phyloP scores from a whole-genome alignment of 2,797 vertebrate genomes.

The Bufotes viridis region DNA sequence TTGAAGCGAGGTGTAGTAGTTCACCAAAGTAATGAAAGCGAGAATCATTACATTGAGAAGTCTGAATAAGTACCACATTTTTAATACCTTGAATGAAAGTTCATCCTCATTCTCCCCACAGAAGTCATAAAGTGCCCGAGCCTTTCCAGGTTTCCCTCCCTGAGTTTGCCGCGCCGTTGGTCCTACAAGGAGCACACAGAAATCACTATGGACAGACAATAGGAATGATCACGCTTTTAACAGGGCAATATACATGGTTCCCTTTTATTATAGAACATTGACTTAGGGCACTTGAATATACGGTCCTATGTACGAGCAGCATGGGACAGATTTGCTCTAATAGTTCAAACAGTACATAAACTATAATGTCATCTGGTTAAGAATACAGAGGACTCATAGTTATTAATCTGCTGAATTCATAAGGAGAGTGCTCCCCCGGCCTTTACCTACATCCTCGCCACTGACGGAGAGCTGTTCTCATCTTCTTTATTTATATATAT shows the following conservation, averaged over 20 bases:
- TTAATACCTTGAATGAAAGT: slow-evolving; percentile 82
- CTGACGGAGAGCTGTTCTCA: neutral
- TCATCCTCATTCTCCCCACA: slow-evolving; percentile 85
- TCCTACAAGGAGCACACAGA: slow-evolving; percentile 54
- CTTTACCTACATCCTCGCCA: neutral
- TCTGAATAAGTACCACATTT: neutral
- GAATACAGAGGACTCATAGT: neutral
- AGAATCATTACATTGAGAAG: neutral
- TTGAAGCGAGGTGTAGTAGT: neutral
- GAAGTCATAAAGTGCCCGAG: slow-evolving; percentile 84
- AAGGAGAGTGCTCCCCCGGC: neutral
- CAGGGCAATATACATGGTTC: neutral
- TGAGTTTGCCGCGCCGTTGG: slow-evolving; percentile 62
- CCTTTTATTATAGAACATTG: neutral
- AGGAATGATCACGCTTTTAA: neutral
- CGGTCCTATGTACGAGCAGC: neutral
- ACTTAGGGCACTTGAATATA: neutral
- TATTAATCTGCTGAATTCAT: neutral
- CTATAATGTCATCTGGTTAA: neutral
- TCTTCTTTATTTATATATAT: neutral
- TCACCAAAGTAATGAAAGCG: neutral
- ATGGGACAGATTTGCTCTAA: neutral
- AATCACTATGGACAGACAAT: neutral
- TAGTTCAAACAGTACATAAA: neutral
- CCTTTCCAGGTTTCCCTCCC: slow-evolving; percentile 72